Evolutionary conservation across 2,888 invertebrate genomes (phyloP).

Genomic region (Celastrina argiolus): DNA sequence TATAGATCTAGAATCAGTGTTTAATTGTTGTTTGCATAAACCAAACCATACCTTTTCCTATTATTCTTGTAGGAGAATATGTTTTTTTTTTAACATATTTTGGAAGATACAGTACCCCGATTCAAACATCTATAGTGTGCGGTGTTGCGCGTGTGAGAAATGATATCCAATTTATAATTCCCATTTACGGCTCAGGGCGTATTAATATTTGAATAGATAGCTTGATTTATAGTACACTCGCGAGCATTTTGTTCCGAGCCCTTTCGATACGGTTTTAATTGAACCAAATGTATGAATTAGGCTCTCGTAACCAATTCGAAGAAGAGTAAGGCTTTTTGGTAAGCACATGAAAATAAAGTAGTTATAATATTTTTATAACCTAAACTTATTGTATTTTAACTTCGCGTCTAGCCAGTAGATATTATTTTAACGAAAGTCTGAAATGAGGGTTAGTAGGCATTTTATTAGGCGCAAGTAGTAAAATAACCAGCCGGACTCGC

Average conservation of each 20-base stretch:
- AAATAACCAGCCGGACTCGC: too few relatives aligned
- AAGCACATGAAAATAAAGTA: not conserved
- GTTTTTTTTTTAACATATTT: not conserved
- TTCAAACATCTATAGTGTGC: conserved; percentile 33
- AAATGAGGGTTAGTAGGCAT: too few relatives aligned
- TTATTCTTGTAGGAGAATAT: too few relatives aligned
- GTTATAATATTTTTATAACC: not conserved
- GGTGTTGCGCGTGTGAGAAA: conserved; percentile 40
- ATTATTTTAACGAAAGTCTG: too few relatives aligned
- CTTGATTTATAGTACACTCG: conserved; percentile 39
- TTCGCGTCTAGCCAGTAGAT: too few relatives aligned
- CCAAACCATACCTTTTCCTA: too few relatives aligned
- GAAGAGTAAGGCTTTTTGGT: not conserved
- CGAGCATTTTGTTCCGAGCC: conserved; percentile 31
- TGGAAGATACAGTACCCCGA: too few relatives aligned
- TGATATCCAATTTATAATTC: conserved; percentile 61
- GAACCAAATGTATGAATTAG: not conserved
- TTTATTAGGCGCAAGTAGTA: too few relatives aligned
- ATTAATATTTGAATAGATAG: conserved; percentile 53
- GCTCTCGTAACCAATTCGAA: not conserved
- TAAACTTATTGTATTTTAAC: not conserved
- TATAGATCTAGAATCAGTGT: too few relatives aligned
- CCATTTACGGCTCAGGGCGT: conserved; percentile 55
- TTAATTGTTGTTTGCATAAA: too few relatives aligned
- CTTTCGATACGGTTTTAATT: conserved; percentile 8